These are phyloP conservation scores for Anguilla marmorata DNA, from an alignment of 2,797 vertebrate species.

Conservation along the genomic window DNA sequence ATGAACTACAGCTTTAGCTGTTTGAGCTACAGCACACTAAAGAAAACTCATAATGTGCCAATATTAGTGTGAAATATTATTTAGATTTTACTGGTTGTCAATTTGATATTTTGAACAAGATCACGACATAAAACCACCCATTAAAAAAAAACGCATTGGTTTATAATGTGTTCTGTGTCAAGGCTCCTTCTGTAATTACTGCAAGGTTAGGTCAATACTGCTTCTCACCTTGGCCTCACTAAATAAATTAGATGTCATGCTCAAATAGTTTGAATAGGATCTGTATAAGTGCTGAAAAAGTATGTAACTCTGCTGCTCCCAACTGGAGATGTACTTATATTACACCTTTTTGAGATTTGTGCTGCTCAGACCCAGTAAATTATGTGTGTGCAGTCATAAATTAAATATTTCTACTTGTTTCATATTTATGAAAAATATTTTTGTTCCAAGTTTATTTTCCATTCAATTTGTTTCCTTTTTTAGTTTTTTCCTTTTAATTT, in stretches of 20 bases:
- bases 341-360: background rate
- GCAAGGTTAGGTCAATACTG: background rate
- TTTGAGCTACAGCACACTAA: background rate
- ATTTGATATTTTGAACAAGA: background rate
- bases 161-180: background rate
- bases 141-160: background rate
- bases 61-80: background rate
- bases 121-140: background rate
- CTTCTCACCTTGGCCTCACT: background rate
- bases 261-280: background rate
- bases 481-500: too few relatives aligned
- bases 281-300: background rate
- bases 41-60: background rate
- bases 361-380: too few relatives aligned
- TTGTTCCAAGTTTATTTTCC: too few relatives aligned
- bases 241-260: background rate
- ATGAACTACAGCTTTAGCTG: background rate
- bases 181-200: background rate
- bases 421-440: too few relatives aligned
- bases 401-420: too few relatives aligned
- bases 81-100: background rate
- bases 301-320: background rate
- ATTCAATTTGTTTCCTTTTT: too few relatives aligned
- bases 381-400: too few relatives aligned
- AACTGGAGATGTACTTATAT: background rate